Conservation (phyloP, 2,888 invertebrate genomes). For the Quadroppia sp. region DNA sequence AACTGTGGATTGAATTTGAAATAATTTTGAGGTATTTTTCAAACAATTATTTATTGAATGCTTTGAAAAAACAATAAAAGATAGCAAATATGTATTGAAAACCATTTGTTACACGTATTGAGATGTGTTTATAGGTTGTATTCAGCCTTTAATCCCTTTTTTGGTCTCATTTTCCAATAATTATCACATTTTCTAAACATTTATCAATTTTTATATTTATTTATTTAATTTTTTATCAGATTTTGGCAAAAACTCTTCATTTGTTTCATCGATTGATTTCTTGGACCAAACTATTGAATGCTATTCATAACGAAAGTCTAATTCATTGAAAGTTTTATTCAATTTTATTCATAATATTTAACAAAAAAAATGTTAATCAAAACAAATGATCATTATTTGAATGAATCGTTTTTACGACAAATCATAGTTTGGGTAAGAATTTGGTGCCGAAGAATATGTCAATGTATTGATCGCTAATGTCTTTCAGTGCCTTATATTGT, state of each 20-base stretch:
- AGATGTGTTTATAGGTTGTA: no score
- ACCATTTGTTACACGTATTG: constrained; percentile 1
- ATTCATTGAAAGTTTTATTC: background rate
- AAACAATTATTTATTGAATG: background rate
- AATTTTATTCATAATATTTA: background rate
- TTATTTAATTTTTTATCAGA: constrained; percentile 2
- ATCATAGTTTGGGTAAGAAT: constrained; percentile 26
- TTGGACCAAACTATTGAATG: background rate
- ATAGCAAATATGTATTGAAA: background rate
- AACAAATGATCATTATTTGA: background rate
- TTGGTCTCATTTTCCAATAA: background rate
- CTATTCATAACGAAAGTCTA: background rate
- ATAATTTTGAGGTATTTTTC: background rate
- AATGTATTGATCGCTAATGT: background rate
- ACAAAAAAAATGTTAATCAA: constrained; percentile 12
- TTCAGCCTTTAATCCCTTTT: no score
- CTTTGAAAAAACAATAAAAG: background rate
- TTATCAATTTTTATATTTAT: no score
- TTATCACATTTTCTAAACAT: background rate
- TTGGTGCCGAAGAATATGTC: background rate
- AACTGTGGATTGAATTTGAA: no score
- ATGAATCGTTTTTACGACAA: background rate
- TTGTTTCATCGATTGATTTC: background rate
- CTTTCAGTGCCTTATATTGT: constrained; percentile 33
- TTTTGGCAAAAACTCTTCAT: background rate